phyloP scores from a whole-genome alignment of 2,888 invertebrate species.

The Lysandra bellargus region DNA sequence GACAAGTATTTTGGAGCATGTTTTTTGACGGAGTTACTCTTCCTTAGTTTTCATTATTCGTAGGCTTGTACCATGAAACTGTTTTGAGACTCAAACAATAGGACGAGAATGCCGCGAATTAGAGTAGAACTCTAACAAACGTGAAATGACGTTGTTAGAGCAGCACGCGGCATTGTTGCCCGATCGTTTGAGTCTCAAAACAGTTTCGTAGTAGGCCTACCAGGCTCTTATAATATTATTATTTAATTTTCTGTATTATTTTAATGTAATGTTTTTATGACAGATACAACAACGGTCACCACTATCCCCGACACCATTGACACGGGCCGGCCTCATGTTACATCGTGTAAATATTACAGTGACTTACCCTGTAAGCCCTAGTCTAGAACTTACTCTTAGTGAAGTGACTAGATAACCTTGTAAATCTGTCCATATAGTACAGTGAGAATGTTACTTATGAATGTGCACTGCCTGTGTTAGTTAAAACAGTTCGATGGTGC shows the following conservation, averaged over 20 bases:
- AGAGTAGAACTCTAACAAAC: too few species aligned
- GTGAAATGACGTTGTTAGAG: too few species aligned
- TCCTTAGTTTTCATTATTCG: too few species aligned
- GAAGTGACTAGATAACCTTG: not conserved
- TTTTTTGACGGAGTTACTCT: too few species aligned
- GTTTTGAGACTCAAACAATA: too few species aligned
- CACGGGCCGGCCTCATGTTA: constrained; percentile 44
- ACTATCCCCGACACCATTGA: constrained; percentile 75
- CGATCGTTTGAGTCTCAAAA: too few species aligned
- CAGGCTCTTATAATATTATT: too few species aligned
- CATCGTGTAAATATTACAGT: constrained; percentile 11
- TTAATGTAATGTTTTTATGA: constrained; percentile 25
- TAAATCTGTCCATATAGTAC: not conserved
- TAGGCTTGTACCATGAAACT: too few species aligned
- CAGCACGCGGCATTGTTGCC: too few species aligned
- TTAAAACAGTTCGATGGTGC: not conserved
- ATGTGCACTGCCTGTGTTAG: not conserved
- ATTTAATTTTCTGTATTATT: not conserved
- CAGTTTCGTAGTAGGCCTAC: too few species aligned
- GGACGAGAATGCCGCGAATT: too few species aligned
- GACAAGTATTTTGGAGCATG: too few species aligned
- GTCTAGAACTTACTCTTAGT: constrained; percentile 6
- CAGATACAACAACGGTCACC: constrained; percentile 70
- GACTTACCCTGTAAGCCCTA: constrained; percentile 7
- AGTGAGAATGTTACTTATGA: constrained; percentile 8